Conservation (phyloP, 2,888 invertebrate species). For the Phalera bucephala region DNA sequence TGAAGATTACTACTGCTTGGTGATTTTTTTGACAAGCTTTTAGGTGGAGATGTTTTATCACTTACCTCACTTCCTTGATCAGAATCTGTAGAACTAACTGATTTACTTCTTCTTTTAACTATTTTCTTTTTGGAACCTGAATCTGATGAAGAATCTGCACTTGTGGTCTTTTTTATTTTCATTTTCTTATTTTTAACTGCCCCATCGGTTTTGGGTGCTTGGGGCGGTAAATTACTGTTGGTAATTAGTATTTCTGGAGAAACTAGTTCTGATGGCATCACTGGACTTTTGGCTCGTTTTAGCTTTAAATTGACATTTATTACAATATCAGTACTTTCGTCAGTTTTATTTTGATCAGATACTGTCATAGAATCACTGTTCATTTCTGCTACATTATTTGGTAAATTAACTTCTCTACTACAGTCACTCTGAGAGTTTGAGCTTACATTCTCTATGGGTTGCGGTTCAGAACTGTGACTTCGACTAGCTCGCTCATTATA, state of each 20-base stretch:
- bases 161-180: constrained; percentile 67
- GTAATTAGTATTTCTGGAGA: constrained; percentile 70
- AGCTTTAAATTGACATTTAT: constrained; percentile 76
- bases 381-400: constrained; percentile 36
- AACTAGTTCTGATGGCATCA: constrained; percentile 52
- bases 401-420: constrained; percentile 35
- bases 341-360: constrained; percentile 64
- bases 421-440: constrained; percentile 39
- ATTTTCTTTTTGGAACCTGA: constrained; percentile 63
- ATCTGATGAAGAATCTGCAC: constrained; percentile 66
- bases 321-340: constrained; percentile 68
- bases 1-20: constrained; percentile 48
- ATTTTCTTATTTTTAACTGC: constrained; percentile 56
- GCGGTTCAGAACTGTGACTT: constrained; percentile 65
- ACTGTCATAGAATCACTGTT: constrained; percentile 49
- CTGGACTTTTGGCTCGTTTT: constrained; percentile 63
- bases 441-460: constrained; percentile 46
- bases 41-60: constrained; percentile 48
- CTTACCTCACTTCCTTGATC: constrained; percentile 57
- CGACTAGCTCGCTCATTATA: constrained; percentile 62
- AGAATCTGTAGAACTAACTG: constrained; percentile 71
- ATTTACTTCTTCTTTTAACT: constrained; percentile 70
- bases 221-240: constrained; percentile 75
- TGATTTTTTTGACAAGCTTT: constrained; percentile 40
- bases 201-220: constrained; percentile 73